Percentiles rank a stretch among this genome's conserved stretches.
Conservation (phyloP, 2,888 invertebrate species). For the Alloscopus bannaensis region DNA sequence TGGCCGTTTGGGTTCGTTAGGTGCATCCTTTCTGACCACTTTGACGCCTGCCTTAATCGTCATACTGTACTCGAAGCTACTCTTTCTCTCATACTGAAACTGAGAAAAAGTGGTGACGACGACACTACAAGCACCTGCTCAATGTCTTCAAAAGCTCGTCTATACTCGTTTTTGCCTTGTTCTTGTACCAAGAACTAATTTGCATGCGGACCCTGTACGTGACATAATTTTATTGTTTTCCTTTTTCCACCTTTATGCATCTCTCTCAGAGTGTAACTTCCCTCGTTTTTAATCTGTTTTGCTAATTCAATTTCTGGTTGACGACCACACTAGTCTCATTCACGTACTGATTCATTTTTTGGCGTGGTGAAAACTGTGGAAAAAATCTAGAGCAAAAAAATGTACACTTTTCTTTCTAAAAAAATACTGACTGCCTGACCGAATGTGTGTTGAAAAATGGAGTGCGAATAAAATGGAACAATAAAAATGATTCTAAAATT, state of each 20-base stretch:
- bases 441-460: no score
- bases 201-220: constrained; percentile 37
- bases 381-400: constrained; percentile 10
- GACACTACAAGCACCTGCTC: no score
- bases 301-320: constrained; percentile 2
- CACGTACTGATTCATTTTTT: constrained; percentile 51
- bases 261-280: background rate
- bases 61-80: no score
- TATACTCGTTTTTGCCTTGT: no score
- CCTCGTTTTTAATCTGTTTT: constrained; percentile 6
- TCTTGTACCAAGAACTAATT: no score
- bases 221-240: constrained; percentile 58
- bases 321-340: constrained; percentile 34
- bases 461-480: no score
- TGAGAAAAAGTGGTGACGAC: no score
- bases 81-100: no score
- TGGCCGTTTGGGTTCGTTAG: no score
- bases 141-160: no score
- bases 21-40: constrained; percentile 4
- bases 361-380: background rate
- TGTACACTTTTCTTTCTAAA: background rate
- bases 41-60: constrained; percentile 28
- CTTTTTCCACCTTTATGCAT: constrained; percentile 3
- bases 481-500: no score
- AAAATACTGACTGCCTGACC: background rate